These are phyloP conservation scores for Monopterus albus DNA, from an alignment of 2,113 vertebrate genomes.

Conservation along the genomic window DNA sequence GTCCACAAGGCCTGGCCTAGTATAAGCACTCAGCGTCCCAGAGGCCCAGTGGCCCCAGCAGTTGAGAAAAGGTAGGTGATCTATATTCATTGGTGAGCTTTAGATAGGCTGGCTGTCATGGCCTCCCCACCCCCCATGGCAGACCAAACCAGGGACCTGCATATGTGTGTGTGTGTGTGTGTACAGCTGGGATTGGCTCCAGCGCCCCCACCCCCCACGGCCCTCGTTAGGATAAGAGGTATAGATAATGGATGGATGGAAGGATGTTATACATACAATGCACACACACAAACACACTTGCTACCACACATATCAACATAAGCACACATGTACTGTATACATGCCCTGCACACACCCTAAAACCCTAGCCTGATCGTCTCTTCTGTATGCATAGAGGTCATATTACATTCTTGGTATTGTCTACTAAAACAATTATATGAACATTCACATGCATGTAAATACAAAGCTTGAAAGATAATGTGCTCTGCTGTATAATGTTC, in stretches of 20 bases:
- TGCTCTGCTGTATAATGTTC: background rate
- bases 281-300: background rate
- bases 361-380: conserved; percentile 58
- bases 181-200: too few species aligned
- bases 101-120: conserved; percentile 74
- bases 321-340: too few species aligned
- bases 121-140: conserved; percentile 67
- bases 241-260: too few species aligned
- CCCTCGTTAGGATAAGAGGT: too few species aligned
- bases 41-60: conserved; percentile 60
- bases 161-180: conserved; percentile 29
- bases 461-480: conserved; percentile 12
- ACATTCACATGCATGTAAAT: conserved; percentile 5
- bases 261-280: too few species aligned
- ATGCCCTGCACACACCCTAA: conserved; percentile 18
- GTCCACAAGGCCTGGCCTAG: too few species aligned
- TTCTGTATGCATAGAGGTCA: conserved; percentile 60
- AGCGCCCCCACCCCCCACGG: too few species aligned
- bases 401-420: conserved; percentile 30
- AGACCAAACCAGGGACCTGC: conserved; percentile 57
- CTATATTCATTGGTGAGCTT: conserved; percentile 80
- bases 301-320: background rate
- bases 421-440: background rate
- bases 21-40: too few species aligned
- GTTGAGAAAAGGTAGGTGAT: conserved; percentile 76